These are phyloP conservation scores for Pelusios castaneus DNA, from an alignment of 2,113 vertebrate species.

Conservation along the genomic window DNA sequence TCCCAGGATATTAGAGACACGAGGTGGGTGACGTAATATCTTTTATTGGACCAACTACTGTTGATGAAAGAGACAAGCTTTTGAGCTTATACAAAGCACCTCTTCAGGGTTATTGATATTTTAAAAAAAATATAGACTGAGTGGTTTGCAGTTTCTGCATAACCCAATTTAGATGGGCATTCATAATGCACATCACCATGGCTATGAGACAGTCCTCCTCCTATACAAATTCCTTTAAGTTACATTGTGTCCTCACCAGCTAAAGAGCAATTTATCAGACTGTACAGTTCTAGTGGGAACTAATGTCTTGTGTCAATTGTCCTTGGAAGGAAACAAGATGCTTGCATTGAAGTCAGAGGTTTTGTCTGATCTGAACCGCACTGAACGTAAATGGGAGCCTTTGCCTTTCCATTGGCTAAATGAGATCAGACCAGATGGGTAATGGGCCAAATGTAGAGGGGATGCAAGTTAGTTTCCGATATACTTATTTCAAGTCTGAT, in stretches of 20 bases:
- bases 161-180: not conserved
- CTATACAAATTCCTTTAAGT: not conserved
- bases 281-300: not conserved
- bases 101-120: not conserved
- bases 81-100: not conserved
- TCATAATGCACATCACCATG: not conserved
- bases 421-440: not conserved
- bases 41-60: not conserved
- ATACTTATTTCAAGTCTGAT: not conserved
- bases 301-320: not conserved
- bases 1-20: not conserved
- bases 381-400: not conserved
- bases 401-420: not conserved
- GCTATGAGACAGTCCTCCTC: not conserved
- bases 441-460: not conserved
- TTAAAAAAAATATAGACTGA: not conserved
- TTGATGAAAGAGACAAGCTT: not conserved
- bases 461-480: not conserved
- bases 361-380: not conserved
- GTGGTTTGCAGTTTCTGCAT: not conserved
- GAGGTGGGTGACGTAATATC: not conserved
- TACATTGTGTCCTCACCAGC: not conserved
- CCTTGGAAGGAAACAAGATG: not conserved
- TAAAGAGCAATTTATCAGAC: not conserved
- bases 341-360: not conserved